Base-by-base conservation (phyloP, 2,797 vertebrate genomes). In the Acipenser transmontanus region DNA sequence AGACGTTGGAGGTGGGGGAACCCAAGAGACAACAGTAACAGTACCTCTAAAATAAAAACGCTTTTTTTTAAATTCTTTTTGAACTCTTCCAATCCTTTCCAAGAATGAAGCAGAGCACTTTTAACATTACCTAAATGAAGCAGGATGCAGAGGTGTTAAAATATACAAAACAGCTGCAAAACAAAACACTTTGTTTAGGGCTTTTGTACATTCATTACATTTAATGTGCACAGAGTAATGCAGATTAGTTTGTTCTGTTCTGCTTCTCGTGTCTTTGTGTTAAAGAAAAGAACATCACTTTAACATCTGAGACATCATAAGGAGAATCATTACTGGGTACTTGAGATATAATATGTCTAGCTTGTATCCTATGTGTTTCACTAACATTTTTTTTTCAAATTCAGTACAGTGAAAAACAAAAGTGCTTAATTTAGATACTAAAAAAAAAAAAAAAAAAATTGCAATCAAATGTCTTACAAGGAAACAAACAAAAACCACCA, bases 81-180 rank as follows among this genome's bases (percentile, higher is more conserved):
- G 4, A 34, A 34, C 34, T 34, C 34, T 34, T 34, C 34, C 34
- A 34, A 34, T 34, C 34, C 34, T 34, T 34, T 34, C 34, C 34
- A 34, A 34, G 34, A 34, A 34, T 34, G 34, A 54, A n/a, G 52
- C 52, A 54, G 2, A 54, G 9, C 52, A 54, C 52, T 54, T 48
- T 60, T 67, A 17, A 67, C 9, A n/a, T 67, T 11, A 67, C 50
- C 59, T 74, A 72, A 82, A 80, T 79, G 79, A 82, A 83, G 79
- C 90, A 85, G 83, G 77, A 80, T 80, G 77, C 75, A 80, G 82
- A 89, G 81, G 83, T 80, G 82, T 82, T 80, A 90, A 91, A 87
- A 87, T 79, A 86, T 77, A 83, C 80, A 76, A 80, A 88, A 82
- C 79, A 84, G 81, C 81, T 87, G 85, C 84, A 79, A 86, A 77